phyloP scores from a whole-genome alignment of 1,140 invertebrate genomes.

The Lanistes nyassanus region DNA sequence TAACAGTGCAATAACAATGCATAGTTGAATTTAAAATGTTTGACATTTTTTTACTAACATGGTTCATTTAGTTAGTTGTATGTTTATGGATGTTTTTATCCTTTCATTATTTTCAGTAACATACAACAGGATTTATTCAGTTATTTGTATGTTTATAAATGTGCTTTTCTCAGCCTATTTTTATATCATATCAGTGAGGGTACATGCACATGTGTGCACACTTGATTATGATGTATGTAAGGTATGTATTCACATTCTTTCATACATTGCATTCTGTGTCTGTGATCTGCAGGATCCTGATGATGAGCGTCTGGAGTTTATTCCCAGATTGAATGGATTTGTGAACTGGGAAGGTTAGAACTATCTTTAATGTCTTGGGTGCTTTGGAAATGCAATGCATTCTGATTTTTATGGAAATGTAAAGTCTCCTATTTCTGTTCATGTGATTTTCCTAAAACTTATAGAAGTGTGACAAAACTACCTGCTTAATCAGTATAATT shows the following conservation, averaged over 20 bases:
- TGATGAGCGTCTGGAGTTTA: conserved; percentile 36
- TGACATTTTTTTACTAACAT: background rate
- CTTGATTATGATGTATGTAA: no score
- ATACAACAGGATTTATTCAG: background rate
- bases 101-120: background rate
- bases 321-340: conserved; percentile 42
- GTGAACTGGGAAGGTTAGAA: conserved; percentile 54
- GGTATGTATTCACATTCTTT: background rate
- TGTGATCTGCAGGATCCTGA: conserved; percentile 30
- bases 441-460: no score
- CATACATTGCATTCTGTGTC: background rate
- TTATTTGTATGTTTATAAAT: background rate
- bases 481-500: no score
- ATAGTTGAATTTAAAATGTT: background rate
- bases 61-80: background rate
- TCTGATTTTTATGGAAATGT: no score
- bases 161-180: no score
- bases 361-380: conserved; percentile 32
- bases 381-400: no score
- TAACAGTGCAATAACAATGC: background rate
- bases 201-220: no score
- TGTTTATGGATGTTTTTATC: background rate
- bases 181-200: no score
- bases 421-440: no score
- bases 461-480: no score